These are phyloP conservation scores for Pyrocephalus nanus DNA, from an alignment of 2,797 vertebrate species.

Conservation along the genomic window DNA sequence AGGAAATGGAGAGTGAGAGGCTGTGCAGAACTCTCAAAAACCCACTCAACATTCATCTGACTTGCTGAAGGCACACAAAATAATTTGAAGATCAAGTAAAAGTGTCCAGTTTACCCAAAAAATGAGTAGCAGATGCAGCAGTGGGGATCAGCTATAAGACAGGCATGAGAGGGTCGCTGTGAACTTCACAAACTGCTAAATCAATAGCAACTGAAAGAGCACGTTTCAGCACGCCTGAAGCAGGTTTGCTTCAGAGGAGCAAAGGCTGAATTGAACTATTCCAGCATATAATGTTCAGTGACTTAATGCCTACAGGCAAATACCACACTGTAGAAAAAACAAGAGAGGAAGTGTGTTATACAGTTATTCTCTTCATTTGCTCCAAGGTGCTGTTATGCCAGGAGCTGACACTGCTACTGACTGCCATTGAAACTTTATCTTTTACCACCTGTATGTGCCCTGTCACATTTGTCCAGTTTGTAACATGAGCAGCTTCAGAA, in stretches of 20 bases:
- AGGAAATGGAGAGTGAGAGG: background rate
- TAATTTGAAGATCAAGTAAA: background rate
- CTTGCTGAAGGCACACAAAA: background rate
- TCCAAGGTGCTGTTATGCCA: background rate
- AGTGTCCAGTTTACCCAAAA: background rate
- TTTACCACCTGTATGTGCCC: background rate
- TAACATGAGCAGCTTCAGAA: background rate
- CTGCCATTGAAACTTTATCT: background rate
- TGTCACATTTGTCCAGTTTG: background rate
- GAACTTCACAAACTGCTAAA: background rate
- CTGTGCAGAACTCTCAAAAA: background rate
- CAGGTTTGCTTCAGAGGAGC: background rate
- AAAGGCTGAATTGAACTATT: background rate
- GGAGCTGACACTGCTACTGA: background rate
- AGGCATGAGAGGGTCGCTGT: rapidly evolving
- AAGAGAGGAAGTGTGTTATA: background rate
- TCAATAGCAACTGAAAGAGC: background rate
- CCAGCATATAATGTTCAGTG: background rate
- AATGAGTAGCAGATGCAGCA: background rate
- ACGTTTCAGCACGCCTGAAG: background rate
- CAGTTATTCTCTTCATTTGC: background rate
- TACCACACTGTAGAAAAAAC: background rate
- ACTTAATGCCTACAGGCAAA: constrained; percentile 20
- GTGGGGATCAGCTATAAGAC: background rate
- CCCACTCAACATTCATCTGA: background rate